Percentiles rank a stretch among this genome's conserved stretches.
Conservation (phyloP, 2,797 vertebrate species). For the Periparus ater region DNA sequence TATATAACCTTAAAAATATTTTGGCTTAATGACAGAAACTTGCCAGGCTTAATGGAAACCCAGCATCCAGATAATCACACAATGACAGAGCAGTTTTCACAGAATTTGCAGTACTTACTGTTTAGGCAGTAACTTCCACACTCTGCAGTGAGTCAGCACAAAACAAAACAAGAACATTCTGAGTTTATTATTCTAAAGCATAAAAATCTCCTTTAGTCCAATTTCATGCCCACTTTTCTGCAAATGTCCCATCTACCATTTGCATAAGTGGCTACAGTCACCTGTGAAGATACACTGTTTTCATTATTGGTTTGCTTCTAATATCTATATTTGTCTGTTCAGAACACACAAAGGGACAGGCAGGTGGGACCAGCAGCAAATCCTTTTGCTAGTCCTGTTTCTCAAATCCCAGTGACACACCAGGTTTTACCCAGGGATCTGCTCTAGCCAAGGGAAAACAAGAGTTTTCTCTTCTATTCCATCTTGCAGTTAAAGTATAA, state of each 20-base stretch:
- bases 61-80: neutral
- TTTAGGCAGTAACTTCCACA: conserved; percentile 98
- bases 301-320: neutral
- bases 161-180: conserved; percentile 73
- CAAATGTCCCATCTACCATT: neutral
- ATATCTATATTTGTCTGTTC: neutral
- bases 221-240: neutral
- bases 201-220: neutral
- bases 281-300: neutral
- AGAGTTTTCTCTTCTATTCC: neutral
- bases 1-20: neutral
- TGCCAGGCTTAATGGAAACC: neutral
- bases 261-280: neutral
- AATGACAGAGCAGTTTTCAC: conserved; percentile 41
- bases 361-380: neutral
- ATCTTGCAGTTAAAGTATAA: neutral
- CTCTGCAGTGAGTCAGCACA: conserved; percentile 83
- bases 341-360: neutral
- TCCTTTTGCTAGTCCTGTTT: neutral
- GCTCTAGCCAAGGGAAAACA: neutral
- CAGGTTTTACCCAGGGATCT: neutral
- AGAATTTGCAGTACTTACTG: conserved; percentile 85
- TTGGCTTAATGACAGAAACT: neutral
- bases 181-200: conserved; percentile 36
- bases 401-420: neutral